Percentiles rank a stretch among this genome's conserved stretches.
Conservation (phyloP, 2,797 vertebrate genomes). For the Enteromius afrohamiltoni region DNA sequence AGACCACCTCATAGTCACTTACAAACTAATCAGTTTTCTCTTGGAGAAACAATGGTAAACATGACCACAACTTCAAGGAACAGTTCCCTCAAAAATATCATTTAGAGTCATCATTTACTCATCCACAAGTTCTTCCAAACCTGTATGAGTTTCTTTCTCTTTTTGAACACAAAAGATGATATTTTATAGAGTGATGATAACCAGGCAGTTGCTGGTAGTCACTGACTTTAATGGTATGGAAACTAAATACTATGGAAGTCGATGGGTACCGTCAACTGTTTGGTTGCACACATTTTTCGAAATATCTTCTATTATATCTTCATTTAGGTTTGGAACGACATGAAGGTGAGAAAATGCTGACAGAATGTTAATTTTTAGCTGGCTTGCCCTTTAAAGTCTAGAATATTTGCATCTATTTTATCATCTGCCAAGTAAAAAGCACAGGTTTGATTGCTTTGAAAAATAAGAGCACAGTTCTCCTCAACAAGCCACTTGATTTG, state of each 20-base stretch:
- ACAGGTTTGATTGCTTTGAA: background rate
- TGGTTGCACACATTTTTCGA: background rate
- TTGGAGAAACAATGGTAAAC: background rate
- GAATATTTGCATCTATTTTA: background rate
- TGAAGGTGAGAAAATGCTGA: background rate
- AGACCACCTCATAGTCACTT: background rate
- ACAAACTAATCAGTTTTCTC: background rate
- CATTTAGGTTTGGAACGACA: background rate
- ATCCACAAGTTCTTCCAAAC: background rate
- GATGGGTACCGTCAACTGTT: background rate
- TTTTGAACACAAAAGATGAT: background rate
- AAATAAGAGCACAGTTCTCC: slow-evolving; percentile 12
- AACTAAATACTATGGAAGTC: background rate
- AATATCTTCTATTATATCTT: background rate
- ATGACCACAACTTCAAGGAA: background rate
- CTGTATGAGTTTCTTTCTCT: background rate
- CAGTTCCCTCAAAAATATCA: background rate
- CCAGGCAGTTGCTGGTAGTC: background rate
- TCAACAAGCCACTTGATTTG: background rate
- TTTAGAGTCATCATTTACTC: background rate
- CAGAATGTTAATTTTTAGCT: background rate
- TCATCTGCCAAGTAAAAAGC: background rate
- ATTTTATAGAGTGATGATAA: background rate
- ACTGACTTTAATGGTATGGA: background rate
- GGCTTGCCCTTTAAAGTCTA: background rate